These are phyloP conservation scores for Danionella dracula DNA, from an alignment of 2,797 vertebrate species.

Conservation along the genomic window DNA sequence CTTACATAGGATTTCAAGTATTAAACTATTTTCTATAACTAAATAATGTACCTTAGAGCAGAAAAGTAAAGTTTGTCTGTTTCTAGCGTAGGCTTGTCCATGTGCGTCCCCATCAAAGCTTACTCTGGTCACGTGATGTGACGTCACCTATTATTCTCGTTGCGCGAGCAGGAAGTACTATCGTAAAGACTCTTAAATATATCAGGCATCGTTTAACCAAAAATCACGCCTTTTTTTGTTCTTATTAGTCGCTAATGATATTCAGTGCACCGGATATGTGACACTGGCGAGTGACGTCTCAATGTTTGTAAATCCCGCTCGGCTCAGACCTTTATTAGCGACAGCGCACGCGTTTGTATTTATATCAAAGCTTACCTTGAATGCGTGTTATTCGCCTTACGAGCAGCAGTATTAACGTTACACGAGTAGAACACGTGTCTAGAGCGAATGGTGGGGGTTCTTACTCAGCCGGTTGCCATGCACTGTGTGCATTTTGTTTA, in stretches of 20 bases:
- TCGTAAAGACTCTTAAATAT: not conserved
- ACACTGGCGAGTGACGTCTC: not conserved
- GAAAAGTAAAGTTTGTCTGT: no score
- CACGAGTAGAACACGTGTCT: not conserved
- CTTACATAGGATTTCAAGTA: no score
- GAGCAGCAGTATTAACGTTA: no score
- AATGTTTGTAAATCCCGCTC: no score
- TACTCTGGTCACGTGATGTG: not conserved
- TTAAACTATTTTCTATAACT: no score
- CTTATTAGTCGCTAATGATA: not conserved
- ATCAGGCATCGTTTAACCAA: not conserved
- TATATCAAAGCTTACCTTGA: not conserved
- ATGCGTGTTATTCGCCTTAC: not conserved
- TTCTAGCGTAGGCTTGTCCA: no score
- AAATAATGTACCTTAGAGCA: no score
- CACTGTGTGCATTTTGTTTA: not conserved
- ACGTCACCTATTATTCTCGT: not conserved
- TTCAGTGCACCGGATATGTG: not conserved
- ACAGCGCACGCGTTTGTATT: no score
- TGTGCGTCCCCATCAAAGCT: no score
- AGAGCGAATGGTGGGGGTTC: constrained; percentile 1
- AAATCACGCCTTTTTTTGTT: not conserved
- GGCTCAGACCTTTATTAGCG: no score
- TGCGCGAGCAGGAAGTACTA: constrained; percentile 2
- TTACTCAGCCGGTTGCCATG: constrained; percentile 3